phyloP scores from a whole-genome alignment of 1,140 invertebrate genomes.

The Zaprionus ghesquierei region DNA sequence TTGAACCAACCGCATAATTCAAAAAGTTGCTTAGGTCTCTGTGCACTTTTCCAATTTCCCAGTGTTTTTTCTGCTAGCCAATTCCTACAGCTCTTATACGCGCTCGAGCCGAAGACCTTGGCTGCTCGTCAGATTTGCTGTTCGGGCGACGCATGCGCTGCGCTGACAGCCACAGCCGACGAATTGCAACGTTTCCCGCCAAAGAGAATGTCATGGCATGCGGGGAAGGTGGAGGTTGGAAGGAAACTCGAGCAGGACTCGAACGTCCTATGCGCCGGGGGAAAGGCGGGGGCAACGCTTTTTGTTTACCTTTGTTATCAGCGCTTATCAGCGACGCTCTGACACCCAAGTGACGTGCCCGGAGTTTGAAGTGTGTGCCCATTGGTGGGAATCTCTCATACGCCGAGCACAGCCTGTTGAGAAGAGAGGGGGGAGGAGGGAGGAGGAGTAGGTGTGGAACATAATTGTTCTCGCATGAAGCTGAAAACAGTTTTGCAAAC shows the following conservation, averaged over 20 bases:
- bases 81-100: conserved; percentile 29
- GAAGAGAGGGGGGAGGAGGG: background rate
- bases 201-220: conserved; percentile 18
- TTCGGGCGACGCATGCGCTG: conserved; percentile 55
- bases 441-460: background rate
- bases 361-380: conserved; percentile 59
- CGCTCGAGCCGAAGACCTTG: background rate
- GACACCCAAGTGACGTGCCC: conserved; percentile 10
- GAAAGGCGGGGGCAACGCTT: conserved; percentile 14
- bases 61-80: background rate
- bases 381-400: conserved; percentile 57
- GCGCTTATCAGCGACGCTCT: conserved; percentile 64
- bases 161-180: conserved; percentile 36
- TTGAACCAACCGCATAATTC: background rate
- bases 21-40: background rate
- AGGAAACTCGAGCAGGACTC: too few relatives aligned
- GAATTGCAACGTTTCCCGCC: conserved; percentile 77
- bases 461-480: background rate
- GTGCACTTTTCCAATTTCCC: conserved; percentile 16
- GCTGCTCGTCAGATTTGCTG: background rate
- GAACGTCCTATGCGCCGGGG: background rate
- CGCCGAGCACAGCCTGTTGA: background rate
- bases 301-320: conserved; percentile 81
- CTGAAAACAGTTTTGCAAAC: background rate
- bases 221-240: background rate